Evolutionary conservation across 2,113 vertebrate genomes (phyloP), one percentile per base, ranked within the genome.

Genomic region (Misgurnus anguillicaudatus): DNA sequence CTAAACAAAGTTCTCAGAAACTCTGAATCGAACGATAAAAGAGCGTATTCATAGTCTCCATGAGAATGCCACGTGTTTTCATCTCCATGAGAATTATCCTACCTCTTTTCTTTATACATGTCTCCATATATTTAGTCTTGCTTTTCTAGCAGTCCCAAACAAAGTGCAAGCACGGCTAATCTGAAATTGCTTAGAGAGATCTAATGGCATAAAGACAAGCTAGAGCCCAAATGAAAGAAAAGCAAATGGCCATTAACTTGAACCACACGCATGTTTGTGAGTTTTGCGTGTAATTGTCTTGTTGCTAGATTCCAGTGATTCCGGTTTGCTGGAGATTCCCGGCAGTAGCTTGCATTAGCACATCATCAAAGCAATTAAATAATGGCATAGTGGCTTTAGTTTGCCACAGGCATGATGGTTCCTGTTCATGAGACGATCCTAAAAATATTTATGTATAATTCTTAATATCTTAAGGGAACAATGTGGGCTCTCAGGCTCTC

Each of bases 51-150:
- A 70, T 75, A 47, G 72, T 84, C 83, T 84, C 79, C 79, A 78
- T 81, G 79, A 84, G 83, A 84, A 84, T 19, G 58, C 51, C 45
- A 62, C 10, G 24, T 65, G n/a, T 75, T 55, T 53, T 75, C 83
- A 81, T 81, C 83, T 84, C 83, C 79, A 81, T 78, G 79, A 84
- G 79, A 84, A 70, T 75, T 78, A 62, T 73, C 45, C 42, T 55
- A 67, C 73, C 78, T 42, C 66, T 58, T 63, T 72, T 41, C 53
- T 62, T 74, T 58, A 38, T 14, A 53, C 42, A 39, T 68, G 69
- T 42, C 45, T 17, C 21, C 48, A 31, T 70, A 5, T 19, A 36
- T 55, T 38, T n/a, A 39, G 36, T 16, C 24, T 9, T 6, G 4
- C 3, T 17, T 14, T 53, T 63, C 38, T 47, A 39, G 19, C 47